Conservation (phyloP, 2,113 vertebrate genomes). For the Physeter macrocephalus region DNA sequence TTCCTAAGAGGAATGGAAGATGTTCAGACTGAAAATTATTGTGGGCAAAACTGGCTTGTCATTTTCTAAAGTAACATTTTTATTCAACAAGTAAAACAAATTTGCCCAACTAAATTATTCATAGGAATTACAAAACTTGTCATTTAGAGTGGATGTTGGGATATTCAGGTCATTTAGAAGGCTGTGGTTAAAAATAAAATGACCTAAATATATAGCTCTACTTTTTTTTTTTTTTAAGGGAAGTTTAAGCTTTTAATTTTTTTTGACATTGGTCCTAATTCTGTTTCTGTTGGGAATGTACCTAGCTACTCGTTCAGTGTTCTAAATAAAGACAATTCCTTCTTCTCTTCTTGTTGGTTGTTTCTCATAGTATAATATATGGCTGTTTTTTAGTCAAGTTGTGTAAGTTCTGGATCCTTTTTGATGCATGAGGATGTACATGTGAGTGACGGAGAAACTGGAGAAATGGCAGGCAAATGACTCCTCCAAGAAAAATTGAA, state of each 20-base stretch:
- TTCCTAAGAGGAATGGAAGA: not conserved
- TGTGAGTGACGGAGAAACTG: not conserved
- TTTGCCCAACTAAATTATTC: slow-evolving; percentile 66
- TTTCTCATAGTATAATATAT: not conserved
- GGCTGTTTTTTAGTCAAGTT: not conserved
- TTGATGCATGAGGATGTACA: not conserved
- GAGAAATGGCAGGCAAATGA: not conserved
- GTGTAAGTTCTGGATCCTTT: not conserved
- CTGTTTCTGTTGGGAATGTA: slow-evolving; percentile 39
- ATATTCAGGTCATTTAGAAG: slow-evolving; percentile 74
- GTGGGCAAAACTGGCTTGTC: slow-evolving; percentile 39
- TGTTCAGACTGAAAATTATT: slow-evolving; percentile 30
- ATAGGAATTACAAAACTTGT: slow-evolving; percentile 69
- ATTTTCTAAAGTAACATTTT: slow-evolving; percentile 63
- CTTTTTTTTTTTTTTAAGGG: slow-evolving; percentile 52
- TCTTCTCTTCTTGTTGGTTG: not conserved
- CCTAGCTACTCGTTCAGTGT: slow-evolving; percentile 14
- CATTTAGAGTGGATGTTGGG: slow-evolving; percentile 64
- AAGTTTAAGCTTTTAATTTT: slow-evolving; percentile 65
- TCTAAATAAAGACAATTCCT: slow-evolving; percentile 40
- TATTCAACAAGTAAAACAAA: slow-evolving; percentile 64
- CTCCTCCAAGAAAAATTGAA: not conserved
- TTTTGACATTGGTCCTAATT: slow-evolving; percentile 62
- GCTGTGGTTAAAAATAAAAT: slow-evolving; percentile 73
- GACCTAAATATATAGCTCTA: slow-evolving; percentile 73